Evolutionary conservation across 2,888 invertebrate species (phyloP).

Genomic region (Invenusta paracnida): DNA sequence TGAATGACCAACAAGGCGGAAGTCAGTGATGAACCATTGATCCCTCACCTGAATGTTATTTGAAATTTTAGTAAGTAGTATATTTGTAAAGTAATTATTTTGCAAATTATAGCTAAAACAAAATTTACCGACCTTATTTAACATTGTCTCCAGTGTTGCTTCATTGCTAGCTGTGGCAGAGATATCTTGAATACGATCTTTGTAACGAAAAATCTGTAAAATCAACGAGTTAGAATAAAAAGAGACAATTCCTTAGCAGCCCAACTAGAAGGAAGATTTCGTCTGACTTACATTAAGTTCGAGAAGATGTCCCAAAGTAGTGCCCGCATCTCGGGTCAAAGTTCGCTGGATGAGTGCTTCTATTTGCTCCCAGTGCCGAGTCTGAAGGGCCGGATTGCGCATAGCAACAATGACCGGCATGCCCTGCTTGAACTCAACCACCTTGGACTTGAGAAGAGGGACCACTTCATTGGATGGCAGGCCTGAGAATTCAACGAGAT

Average conservation of each 20-base stretch:
- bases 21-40: slow-evolving; percentile 55
- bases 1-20: slow-evolving; percentile 55
- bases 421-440: slow-evolving; percentile 58
- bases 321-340: slow-evolving; percentile 55
- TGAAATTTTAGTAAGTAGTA: too few species aligned
- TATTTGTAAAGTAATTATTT: too few species aligned
- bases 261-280: too few species aligned
- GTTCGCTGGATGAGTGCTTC: slow-evolving; percentile 56
- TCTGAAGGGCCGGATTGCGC: slow-evolving; percentile 56
- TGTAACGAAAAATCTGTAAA: slow-evolving; percentile 58
- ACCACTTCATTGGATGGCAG: slow-evolving; percentile 59
- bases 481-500: slow-evolving; percentile 50
- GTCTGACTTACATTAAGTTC: slow-evolving; percentile 57
- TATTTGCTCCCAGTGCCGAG: slow-evolving; percentile 59
- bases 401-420: slow-evolving; percentile 60
- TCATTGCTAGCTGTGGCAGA: slow-evolving; percentile 60
- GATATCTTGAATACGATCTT: slow-evolving; percentile 60
- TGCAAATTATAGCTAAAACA: too few species aligned
- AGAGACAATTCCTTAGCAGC: slow-evolving; percentile 1
- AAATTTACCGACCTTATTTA: slow-evolving; percentile 58
- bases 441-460: slow-evolving; percentile 57
- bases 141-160: slow-evolving; percentile 59
- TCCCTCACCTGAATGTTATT: slow-evolving; percentile 52
- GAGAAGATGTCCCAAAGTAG: slow-evolving; percentile 58
- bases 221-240: slow-evolving; percentile 38